Base-by-base conservation (phyloP, 2,113 vertebrate species). In the Pagrus major region DNA sequence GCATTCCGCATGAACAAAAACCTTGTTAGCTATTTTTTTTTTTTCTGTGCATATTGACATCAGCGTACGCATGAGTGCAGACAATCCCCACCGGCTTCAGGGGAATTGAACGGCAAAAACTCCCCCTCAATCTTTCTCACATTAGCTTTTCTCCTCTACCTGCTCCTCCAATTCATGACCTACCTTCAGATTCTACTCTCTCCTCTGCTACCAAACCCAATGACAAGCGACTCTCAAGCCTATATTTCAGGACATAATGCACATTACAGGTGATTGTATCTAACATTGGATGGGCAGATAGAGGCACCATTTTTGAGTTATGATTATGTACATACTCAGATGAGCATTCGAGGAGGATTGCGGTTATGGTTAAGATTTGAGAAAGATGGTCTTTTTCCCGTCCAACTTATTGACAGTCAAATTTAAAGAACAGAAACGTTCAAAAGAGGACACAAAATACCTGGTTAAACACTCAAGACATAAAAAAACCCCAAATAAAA, bases 1-100 rank as follows among this genome's bases (percentile, higher is more conserved):
- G 59, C 84, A 64, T 85, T 83, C 27, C 3, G 76, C 85, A 68
- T 81, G 77, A 82, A 75, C 80, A 85, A 81, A 90, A 82, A 73
- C 74, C 85, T 89, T 65, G 85, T 92, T 87, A 88, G 58, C 54
- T 25, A 20, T 42, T 42, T 42, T 42, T 41, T 39, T 6, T 72
- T 80, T 73, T 46, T 14, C 2, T 42, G 12, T n/a, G 27, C 37
- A 18, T 76, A 89, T 86, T 74, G 89, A 85, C 85, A 71, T 78
- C 41, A 18, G 39, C 39, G 39, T 35, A 37, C 5, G 23, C 82
- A 46, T 63, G 63, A 27, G 23, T n/a, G 78, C 33, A 1, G 33
- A 10, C 61, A 27, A 3, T 70, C 47, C 60, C 41, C 65, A 5
- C 29, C 3, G 42, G 33, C 61, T 76, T 63, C 10, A 27, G 0